Percentiles rank a stretch among this genome's conserved stretches.
phyloP scores from a whole-genome alignment of 2,797 vertebrate species.

The Onychomys leucogaster region DNA sequence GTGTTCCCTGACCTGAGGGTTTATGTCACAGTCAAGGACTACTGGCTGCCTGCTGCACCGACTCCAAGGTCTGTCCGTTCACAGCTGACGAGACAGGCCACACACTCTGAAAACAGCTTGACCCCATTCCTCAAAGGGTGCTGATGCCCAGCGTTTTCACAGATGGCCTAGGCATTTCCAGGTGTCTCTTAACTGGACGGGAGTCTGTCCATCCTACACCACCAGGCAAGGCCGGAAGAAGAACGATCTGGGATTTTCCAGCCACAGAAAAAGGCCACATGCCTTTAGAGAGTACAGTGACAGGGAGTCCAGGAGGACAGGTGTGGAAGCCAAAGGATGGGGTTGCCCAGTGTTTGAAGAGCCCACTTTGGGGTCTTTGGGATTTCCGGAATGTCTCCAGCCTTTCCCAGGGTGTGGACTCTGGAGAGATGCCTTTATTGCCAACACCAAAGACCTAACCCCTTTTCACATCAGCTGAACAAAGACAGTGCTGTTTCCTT shows the following conservation, averaged over 20 bases:
- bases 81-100: not conserved
- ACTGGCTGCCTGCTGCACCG: not conserved
- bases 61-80: not conserved
- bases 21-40: not conserved
- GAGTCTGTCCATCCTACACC: not conserved
- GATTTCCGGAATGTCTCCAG: not conserved
- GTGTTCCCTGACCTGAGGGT: not conserved
- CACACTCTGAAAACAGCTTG: not conserved
- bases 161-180: no score
- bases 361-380: not conserved
- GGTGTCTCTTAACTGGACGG: not conserved
- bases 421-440: not conserved
- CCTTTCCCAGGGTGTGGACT: not conserved
- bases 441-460: not conserved
- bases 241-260: not conserved
- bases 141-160: no score
- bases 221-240: not conserved
- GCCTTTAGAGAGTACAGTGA: not conserved
- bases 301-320: not conserved
- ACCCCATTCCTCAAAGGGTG: not conserved
- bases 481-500: slow-evolving; percentile 33
- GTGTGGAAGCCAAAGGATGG: not conserved
- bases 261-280: not conserved
- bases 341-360: not conserved
- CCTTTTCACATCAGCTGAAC: not conserved